phyloP scores from a whole-genome alignment of 2,888 invertebrate genomes.

The Nebria salina region DNA sequence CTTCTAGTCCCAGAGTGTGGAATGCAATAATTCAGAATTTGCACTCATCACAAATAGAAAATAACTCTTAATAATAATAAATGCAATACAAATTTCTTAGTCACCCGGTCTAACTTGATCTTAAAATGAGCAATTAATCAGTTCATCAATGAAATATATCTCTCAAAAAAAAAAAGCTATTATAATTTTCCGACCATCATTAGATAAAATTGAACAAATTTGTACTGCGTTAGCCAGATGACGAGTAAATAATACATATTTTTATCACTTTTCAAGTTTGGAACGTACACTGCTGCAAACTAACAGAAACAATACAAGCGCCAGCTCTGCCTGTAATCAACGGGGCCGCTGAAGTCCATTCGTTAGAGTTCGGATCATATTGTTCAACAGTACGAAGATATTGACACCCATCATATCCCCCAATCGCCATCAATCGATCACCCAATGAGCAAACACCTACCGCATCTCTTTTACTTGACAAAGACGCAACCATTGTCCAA shows the following conservation, averaged over 20 bases:
- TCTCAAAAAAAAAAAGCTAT: no score
- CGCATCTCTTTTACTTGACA: slow-evolving; percentile 86
- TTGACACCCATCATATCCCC: slow-evolving; percentile 91
- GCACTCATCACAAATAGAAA: background rate
- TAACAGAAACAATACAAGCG: slow-evolving; percentile 81
- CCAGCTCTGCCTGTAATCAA: slow-evolving; percentile 88
- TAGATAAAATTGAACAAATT: background rate
- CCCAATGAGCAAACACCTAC: slow-evolving; percentile 89
- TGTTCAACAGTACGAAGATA: slow-evolving; percentile 89
- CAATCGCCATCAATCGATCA: slow-evolving; percentile 82
- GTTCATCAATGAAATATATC: background rate
- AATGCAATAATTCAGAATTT: slow-evolving; percentile 1
- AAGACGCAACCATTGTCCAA: slow-evolving; percentile 86
- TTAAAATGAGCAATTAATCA: background rate
- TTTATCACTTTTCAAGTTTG: slow-evolving; percentile 25
- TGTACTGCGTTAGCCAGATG: background rate
- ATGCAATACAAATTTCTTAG: background rate
- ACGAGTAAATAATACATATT: slow-evolving; percentile 13
- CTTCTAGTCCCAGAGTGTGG: background rate
- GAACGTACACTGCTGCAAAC: slow-evolving; percentile 36
- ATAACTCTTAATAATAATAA: background rate
- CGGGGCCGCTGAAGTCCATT: slow-evolving; percentile 81
- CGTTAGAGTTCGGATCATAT: slow-evolving; percentile 85
- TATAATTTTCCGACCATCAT: background rate
- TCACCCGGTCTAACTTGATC: background rate